Percentiles rank a stretch among this genome's conserved stretches.
phyloP scores from a whole-genome alignment of 2,113 vertebrate species.

The Ceyx cyanopectus region DNA sequence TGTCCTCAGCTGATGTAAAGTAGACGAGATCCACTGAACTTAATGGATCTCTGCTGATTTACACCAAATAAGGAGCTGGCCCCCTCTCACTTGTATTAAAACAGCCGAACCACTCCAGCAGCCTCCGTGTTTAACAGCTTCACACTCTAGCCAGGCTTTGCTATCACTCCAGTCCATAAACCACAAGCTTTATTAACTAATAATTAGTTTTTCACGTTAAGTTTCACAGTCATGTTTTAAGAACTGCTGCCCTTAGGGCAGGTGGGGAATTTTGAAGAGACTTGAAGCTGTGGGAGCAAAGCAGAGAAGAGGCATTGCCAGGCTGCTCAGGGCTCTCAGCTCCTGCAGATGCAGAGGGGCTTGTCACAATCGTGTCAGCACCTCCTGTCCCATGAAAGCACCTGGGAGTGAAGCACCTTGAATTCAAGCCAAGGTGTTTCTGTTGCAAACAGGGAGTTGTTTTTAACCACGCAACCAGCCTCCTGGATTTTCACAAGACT shows the following conservation, averaged over 20 bases:
- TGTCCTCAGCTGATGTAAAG: slow-evolving; percentile 49
- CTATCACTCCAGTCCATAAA: slow-evolving; percentile 17
- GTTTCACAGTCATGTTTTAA: not conserved
- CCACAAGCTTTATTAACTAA: slow-evolving; percentile 44
- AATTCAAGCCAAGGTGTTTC: not conserved
- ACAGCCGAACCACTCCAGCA: not conserved
- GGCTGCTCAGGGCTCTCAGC: not conserved
- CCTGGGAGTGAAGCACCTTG: not conserved
- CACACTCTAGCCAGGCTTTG: not conserved
- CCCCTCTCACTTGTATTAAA: not conserved
- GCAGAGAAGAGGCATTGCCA: not conserved
- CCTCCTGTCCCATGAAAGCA: not conserved
- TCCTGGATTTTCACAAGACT: not conserved
- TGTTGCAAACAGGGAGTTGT: not conserved
- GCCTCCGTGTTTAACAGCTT: slow-evolving; percentile 9
- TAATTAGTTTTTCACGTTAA: slow-evolving; percentile 17
- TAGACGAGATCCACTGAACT: not conserved
- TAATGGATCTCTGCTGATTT: slow-evolving; percentile 55
- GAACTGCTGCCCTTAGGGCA: not conserved
- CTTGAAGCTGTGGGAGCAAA: not conserved
- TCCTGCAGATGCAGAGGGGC: not conserved
- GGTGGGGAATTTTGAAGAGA: not conserved
- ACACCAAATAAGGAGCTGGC: not conserved
- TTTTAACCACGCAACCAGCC: not conserved
- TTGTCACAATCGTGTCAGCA: fast-evolving